Base-by-base conservation (phyloP, 2,797 vertebrate genomes). In the Pangasius macronema region DNA sequence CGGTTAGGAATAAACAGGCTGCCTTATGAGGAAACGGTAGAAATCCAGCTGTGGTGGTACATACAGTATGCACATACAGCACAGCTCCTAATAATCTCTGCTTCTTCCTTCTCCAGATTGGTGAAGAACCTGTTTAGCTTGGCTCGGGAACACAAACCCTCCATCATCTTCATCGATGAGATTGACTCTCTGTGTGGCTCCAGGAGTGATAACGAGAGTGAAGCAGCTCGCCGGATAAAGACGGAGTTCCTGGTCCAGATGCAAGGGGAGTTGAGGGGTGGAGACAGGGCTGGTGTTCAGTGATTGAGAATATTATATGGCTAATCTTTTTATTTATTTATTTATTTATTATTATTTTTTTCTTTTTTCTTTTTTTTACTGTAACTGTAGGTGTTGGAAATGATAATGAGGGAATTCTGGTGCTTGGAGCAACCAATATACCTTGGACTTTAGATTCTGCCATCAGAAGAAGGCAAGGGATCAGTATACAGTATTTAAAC, bases 121-220 rank as follows among this genome's bases (percentile, higher is more conserved):
- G 98, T 99, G 91, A 99, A 97, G 93, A 99, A 98, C 89, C 93
- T 99, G 39, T 99, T 99, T 85, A 98, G 98, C 90, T 91, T 99
- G 93, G 98, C 98, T 3, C 94, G 98, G 87, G 96, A 98, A 84
- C 97, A 99, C 93, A 99, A 99, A 79, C 98, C 98, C 0, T 99
- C 98, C 57, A 99, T 99, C 94, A 99, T 99, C 94, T 99, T 99
- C 94, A 99, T 99, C 0, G 98, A 99, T 0, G 98, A 99, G 92
- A 97, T 99, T 65, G 98, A 99, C 89, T 99, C 98, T 0, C 94
- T 99, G 86, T 99, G 98, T 0, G 97, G 98, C 87, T 99, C 98
- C 46, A 96, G 98, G 89, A 99, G 97, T 0, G 98, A 99, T 93
- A 99, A 99, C 0, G 98, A 99, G 93, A 99, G 98, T 0, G 98